Evolutionary conservation across 2,888 invertebrate genomes (phyloP), one percentile per base, ranked within the genome.

Genomic region (Limnephilus rhombicus): DNA sequence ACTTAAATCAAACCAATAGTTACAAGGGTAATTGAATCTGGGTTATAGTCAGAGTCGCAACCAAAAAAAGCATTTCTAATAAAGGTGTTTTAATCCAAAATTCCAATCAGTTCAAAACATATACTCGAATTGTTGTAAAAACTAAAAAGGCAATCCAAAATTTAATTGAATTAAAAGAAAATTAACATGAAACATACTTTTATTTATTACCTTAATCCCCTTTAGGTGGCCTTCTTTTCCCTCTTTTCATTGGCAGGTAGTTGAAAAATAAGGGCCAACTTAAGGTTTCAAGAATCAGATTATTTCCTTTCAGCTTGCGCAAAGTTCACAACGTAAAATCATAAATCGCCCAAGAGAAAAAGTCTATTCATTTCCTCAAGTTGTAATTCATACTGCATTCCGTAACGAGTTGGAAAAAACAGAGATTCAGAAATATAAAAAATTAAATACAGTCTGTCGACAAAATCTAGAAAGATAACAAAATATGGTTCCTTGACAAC

Each of bases 371-470:
- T 82, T 82, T 82, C 45, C 15, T 2, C 83, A 31, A 18, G 37
- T 83, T 83, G 37, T 83, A 34, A 31, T 37, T 37, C 83, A 13
- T 83, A 34, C 4, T 83, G 83, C 83, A 83, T 34, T 83, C 37
- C 37, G 37, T 11, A 83, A 34, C 24, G 37, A 9, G 12, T 24
- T 41, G 41, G 37, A 41, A 83, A 83, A 83, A 37, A n/a, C 15
- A 83, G 41, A 83, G 83, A n/a, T 34, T 83, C 83, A 24, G 41
- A 41, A 83, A 83, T 37, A 83, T 83, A 37, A 37, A 34, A 37
- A 83, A 83, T 37, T 37, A 83, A 37, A 83, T 83, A 83, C 37
- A 37, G 34, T 83, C 37, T 49, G 13, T 49, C 49, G 15, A 45
- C 45, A 45, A 45, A 45, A 12, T 45, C 12, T 45, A 41, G 7